Base-by-base conservation (phyloP, 2,113 vertebrate genomes). In the Myotis davidii region DNA sequence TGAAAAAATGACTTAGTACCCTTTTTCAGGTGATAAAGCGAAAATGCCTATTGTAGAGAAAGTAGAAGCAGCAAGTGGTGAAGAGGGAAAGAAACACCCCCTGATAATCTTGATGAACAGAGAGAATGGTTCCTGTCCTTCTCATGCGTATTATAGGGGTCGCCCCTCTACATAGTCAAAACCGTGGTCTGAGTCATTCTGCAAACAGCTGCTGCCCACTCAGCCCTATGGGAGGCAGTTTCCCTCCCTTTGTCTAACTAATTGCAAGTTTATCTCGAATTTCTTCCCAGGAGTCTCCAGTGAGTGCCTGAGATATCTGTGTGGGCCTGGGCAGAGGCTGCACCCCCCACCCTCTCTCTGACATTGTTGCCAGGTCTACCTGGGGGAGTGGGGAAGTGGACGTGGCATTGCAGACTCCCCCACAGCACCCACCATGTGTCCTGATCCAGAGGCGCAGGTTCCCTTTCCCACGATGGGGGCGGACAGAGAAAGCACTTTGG, bases 271-370 rank as follows among this genome's bases (percentile, higher is more conserved):
- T 42, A 14, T 4, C 25, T 69, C 3, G 13, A 29, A 61, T 67
- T 83, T 54, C 52, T 91, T 69, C 48, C 21, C 6, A 42, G 54
- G 45, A 20, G 37, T 69, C 50, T 90, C 59, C 16, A 39, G 52
- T 11, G 73, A 73, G 42, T 48, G 18, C 8, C 5, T 87, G 39
- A n/a, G 52, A 56, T 56, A 21, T 34, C 4, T 18, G 50, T 14
- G n/a, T 29, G 52, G 45, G 27, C 9, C 12, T 13, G 8, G 25
- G n/a, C 12, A 37, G 5, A 29, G 11, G 25, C 4, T 50, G 9
- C 1, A 16, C 3, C 34, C 8, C 0, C 3, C 0, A 0, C 1
- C 0, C n/a, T 39, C n/a, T 74, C 54, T 72, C 70, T 90, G 6
- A 74, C 18, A 56, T 29, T 20, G 13, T 50, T 18, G 32, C 37